These are phyloP conservation scores for Eutolmus rufibarbis DNA, from an alignment of 2,888 invertebrate species.

Conservation along the genomic window DNA sequence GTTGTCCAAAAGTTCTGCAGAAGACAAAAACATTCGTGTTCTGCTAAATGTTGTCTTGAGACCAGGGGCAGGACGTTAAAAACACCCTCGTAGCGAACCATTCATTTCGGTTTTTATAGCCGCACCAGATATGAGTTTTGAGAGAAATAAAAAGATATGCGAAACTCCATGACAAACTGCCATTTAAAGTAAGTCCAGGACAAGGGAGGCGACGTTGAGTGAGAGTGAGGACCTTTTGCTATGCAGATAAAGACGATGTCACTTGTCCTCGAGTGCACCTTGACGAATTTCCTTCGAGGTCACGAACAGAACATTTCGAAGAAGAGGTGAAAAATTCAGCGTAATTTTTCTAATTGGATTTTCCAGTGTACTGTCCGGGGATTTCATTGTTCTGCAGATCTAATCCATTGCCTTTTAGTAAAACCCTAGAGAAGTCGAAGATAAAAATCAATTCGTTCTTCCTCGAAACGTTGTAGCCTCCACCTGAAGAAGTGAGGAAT, in stretches of 20 bases:
- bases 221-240: not conserved
- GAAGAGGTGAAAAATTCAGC: not conserved
- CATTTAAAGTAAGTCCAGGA: not conserved
- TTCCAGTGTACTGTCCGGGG: not conserved
- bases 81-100: not conserved
- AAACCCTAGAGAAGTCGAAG: not conserved
- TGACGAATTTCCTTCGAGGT: not conserved
- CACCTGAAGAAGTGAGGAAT: constrained; percentile 7
- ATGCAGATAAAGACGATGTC: constrained; percentile 20
- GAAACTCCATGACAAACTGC: constrained; percentile 23
- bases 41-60: constrained; percentile 24
- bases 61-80: not conserved
- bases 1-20: constrained; percentile 38
- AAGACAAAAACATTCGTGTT: constrained; percentile 32
- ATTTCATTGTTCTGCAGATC: not conserved
- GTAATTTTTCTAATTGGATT: constrained; percentile 25
- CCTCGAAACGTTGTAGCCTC: not conserved
- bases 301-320: not conserved
- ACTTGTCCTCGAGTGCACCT: not conserved
- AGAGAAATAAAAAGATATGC: constrained; percentile 23
- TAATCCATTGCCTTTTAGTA: not conserved
- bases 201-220: not conserved
- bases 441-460: constrained; percentile 9
- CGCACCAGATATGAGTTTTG: constrained; percentile 15
- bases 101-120: constrained; percentile 9